Percentiles rank a stretch among this genome's conserved stretches.
Conservation (phyloP, 2,888 invertebrate genomes). For the Hoplodrina blanda region DNA sequence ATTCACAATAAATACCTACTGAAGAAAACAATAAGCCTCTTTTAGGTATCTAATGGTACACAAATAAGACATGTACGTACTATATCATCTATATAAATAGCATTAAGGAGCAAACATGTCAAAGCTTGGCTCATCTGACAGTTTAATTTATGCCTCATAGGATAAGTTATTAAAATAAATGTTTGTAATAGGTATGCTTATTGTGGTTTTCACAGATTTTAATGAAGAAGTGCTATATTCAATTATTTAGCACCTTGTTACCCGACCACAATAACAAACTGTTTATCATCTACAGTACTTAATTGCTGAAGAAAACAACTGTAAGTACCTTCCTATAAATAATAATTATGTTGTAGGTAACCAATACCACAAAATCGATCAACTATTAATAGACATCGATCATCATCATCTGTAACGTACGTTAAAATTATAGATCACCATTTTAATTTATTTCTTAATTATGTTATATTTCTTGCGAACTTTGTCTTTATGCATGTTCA, state of each 20-base stretch:
- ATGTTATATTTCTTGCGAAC: too few relatives aligned
- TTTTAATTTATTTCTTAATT: too few relatives aligned
- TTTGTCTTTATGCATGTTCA: too few relatives aligned
- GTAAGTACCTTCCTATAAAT: too few relatives aligned
- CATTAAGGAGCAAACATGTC: not conserved
- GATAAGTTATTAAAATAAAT: not conserved
- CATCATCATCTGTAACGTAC: too few relatives aligned
- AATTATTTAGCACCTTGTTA: not conserved
- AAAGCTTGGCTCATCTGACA: not conserved
- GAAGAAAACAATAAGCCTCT: not conserved
- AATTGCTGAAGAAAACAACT: conserved; percentile 17
- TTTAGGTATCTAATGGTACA: not conserved
- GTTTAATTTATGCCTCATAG: not conserved
- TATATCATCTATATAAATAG: not conserved
- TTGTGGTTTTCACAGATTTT: conserved; percentile 28
- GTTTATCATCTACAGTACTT: conserved; percentile 1
- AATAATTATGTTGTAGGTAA: too few relatives aligned
- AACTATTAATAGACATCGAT: too few relatives aligned
- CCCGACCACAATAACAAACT: conserved; percentile 18
- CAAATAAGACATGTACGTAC: not conserved
- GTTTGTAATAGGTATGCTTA: not conserved
- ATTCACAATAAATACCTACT: not conserved
- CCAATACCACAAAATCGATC: too few relatives aligned
- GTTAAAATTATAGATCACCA: too few relatives aligned
- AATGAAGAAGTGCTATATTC: conserved; percentile 6